These are phyloP conservation scores for Clostera curtula DNA, from an alignment of 2,888 invertebrate genomes.

Conservation along the genomic window DNA sequence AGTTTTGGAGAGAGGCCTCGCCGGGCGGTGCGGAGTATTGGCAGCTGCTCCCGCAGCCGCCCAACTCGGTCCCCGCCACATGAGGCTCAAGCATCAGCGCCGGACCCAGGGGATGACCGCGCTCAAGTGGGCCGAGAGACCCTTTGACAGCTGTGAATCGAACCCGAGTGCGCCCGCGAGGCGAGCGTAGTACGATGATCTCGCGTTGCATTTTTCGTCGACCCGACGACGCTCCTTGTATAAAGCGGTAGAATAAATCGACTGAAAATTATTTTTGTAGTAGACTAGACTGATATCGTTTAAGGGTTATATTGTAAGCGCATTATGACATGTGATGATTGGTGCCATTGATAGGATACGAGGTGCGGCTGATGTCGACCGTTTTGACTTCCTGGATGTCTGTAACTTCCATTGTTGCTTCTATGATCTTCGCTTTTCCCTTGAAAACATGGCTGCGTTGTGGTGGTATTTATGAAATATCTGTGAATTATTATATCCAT, in stretches of 20 bases:
- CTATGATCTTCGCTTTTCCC: constrained; percentile 15
- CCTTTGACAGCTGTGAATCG: constrained; percentile 45
- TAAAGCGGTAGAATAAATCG: constrained; percentile 65
- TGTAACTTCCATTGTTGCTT: constrained; percentile 68
- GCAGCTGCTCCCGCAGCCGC: constrained; percentile 79
- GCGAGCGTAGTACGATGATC: constrained; percentile 43
- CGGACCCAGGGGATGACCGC: constrained; percentile 91
- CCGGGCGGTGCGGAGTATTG: constrained; percentile 34
- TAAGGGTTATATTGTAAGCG: constrained; percentile 55
- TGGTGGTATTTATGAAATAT: too few species aligned
- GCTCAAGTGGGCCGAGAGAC: constrained; percentile 83
- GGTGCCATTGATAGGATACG: constrained; percentile 74
- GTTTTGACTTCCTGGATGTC: constrained; percentile 50
- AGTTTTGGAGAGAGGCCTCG: too few species aligned
- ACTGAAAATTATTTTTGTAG: constrained; percentile 75
- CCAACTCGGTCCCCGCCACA: constrained; percentile 90
- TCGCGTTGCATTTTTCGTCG: constrained; percentile 57
- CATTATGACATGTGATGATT: constrained; percentile 73
- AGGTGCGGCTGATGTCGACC: constrained; percentile 53
- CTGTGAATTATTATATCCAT: too few species aligned
- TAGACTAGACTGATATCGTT: constrained; percentile 73
- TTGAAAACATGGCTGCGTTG: constrained; percentile 13
- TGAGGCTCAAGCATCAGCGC: constrained; percentile 86
- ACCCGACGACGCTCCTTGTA: constrained; percentile 39
- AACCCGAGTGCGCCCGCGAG: constrained; percentile 32